These are phyloP conservation scores for Perca fluviatilis DNA, from an alignment of 2,113 vertebrate species.

Conservation along the genomic window DNA sequence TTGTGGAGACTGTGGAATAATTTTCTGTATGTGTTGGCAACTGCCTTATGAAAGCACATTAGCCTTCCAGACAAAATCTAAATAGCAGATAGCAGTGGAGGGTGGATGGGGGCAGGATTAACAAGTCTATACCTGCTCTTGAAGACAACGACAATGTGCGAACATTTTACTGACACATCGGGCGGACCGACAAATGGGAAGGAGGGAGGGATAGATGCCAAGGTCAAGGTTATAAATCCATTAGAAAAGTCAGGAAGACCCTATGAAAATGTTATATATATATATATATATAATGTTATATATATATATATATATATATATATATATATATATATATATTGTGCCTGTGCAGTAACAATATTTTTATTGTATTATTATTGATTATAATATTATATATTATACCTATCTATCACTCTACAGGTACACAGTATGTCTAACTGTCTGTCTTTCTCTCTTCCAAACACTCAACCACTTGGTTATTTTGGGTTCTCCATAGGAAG, in stretches of 20 bases:
- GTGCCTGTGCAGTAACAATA: neutral
- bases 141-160: slow-evolving; percentile 77
- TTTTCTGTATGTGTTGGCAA: slow-evolving; percentile 72
- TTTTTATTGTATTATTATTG: neutral
- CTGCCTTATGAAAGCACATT: slow-evolving; percentile 68
- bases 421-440: slow-evolving; percentile 12
- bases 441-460: slow-evolving; percentile 35
- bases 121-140: slow-evolving; percentile 78
- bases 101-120: slow-evolving; percentile 54
- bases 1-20: slow-evolving; percentile 52
- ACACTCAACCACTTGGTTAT: slow-evolving; percentile 63
- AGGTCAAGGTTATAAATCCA: slow-evolving; percentile 70
- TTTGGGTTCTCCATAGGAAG: slow-evolving; percentile 76
- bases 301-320: neutral
- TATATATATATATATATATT: neutral
- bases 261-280: neutral
- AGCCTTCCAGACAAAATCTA: slow-evolving; percentile 72
- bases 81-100: slow-evolving; percentile 68
- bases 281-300: neutral
- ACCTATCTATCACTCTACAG: slow-evolving; percentile 33
- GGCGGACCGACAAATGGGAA: slow-evolving; percentile 65
- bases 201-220: slow-evolving; percentile 37
- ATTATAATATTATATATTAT: no score
- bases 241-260: slow-evolving; percentile 41
- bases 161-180: slow-evolving; percentile 79